Percentiles rank a stretch among this genome's conserved stretches.
Conservation (phyloP, 2,797 vertebrate genomes). For the Limnodromus scolopaceus region DNA sequence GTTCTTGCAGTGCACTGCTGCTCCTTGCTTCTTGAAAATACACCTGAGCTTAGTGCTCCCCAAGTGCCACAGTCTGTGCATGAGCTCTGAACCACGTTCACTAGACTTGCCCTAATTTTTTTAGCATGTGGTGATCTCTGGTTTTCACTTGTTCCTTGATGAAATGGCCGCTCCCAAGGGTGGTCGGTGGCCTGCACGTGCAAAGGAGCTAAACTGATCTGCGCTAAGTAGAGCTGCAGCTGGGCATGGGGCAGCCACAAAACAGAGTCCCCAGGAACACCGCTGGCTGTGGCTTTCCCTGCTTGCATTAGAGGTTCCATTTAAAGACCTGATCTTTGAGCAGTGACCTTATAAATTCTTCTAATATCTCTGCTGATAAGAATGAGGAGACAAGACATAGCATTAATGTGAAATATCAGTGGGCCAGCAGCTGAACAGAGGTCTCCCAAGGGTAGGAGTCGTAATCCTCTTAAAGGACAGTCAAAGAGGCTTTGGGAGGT, state of each 20-base stretch:
- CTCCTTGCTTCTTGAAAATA: neutral
- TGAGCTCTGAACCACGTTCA: neutral
- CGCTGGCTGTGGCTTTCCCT: neutral
- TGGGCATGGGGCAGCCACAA: neutral
- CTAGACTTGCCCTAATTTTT: neutral
- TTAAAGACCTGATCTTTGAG: neutral
- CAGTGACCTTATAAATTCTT: neutral
- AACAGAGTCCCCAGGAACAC: neutral
- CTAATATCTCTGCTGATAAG: neutral
- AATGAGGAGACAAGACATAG: neutral
- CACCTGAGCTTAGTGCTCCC: neutral
- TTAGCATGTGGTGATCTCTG: neutral
- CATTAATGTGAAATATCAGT: neutral
- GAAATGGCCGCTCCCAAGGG: neutral
- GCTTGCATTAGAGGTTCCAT: neutral
- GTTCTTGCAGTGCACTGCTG: neutral
- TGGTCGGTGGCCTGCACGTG: neutral
- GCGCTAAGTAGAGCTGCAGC: neutral
- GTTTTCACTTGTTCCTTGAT: neutral
- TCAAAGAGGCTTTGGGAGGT: slow-evolving; percentile 35
- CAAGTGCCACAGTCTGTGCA: neutral
- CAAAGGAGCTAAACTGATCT: neutral
- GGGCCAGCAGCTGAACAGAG: neutral
- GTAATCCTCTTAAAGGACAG: slow-evolving; percentile 34
- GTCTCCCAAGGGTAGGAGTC: slow-evolving; percentile 8